phyloP scores from a whole-genome alignment of 1,140 invertebrate genomes.

The Tetragonula clypearis region DNA sequence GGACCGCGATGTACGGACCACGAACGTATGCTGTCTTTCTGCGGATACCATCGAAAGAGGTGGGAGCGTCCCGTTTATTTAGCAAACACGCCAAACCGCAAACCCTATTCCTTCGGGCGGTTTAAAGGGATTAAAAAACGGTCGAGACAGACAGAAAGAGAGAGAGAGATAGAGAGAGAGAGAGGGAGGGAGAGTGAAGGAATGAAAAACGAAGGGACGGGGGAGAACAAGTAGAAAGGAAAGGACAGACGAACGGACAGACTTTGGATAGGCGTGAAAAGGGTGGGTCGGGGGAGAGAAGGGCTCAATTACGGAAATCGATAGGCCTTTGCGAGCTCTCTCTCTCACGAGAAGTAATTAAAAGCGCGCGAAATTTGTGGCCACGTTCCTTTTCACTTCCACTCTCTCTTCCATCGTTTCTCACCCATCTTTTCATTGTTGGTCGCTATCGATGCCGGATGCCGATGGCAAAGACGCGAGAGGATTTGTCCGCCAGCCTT shows the following conservation, averaged over 20 bases:
- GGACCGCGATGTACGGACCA: slow-evolving; percentile 64
- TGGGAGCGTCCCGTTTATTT: slow-evolving; percentile 65
- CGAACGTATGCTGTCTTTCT: slow-evolving; percentile 59
- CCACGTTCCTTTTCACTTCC: slow-evolving; percentile 19
- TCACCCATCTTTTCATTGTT: slow-evolving; percentile 16
- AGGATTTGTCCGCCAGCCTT: neutral
- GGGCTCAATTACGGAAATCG: slow-evolving; percentile 63
- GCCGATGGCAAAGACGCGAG: neutral
- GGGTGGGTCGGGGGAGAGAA: neutral
- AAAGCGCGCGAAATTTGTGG: slow-evolving; percentile 67
- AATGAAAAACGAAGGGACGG: neutral
- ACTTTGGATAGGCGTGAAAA: neutral
- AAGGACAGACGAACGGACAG: neutral
- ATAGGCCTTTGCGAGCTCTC: slow-evolving; percentile 52
- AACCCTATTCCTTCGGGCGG: slow-evolving; percentile 61
- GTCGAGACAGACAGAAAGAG: neutral
- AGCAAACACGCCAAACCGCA: slow-evolving; percentile 68
- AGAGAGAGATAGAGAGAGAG: neutral
- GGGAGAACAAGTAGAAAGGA: neutral
- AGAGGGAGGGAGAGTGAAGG: neutral
- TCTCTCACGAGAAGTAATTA: slow-evolving; percentile 62
- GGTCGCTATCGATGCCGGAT: slow-evolving; percentile 21
- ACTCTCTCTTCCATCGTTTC: neutral
- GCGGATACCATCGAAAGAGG: slow-evolving; percentile 65
- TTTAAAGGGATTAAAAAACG: slow-evolving; percentile 60